Conservation (phyloP, 2,888 invertebrate genomes). For the Eupithecia tripunctaria region DNA sequence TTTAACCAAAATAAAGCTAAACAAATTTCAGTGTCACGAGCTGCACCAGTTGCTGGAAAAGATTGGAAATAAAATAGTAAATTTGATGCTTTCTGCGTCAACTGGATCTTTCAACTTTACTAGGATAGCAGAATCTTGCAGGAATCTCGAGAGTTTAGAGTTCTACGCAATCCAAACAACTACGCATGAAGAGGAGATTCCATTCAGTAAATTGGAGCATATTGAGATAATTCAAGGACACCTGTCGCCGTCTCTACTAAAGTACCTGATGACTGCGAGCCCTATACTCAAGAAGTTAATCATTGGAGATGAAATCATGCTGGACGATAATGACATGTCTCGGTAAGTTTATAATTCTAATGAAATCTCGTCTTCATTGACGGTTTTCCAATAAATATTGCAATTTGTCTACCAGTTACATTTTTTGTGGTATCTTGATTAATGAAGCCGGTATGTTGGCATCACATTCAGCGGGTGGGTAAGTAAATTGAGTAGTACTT, state of each 20-base stretch:
- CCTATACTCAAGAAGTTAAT: slow-evolving; percentile 86
- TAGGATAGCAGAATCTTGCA: slow-evolving; percentile 84
- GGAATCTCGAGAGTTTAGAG: slow-evolving; percentile 86
- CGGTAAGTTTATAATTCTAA: slow-evolving; percentile 69
- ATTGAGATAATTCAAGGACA: slow-evolving; percentile 88
- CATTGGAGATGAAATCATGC: slow-evolving; percentile 86
- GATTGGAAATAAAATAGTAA: slow-evolving; percentile 81
- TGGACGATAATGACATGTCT: slow-evolving; percentile 87
- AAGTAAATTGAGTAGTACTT: too few species aligned
- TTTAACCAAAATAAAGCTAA: slow-evolving; percentile 85
- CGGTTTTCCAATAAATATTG: not conserved
- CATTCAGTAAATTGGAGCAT: slow-evolving; percentile 86
- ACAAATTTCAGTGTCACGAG: slow-evolving; percentile 86
- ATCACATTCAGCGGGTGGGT: not conserved
- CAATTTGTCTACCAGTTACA: not conserved
- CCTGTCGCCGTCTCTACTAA: slow-evolving; percentile 82
- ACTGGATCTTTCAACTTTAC: slow-evolving; percentile 85
- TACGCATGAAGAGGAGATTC: slow-evolving; percentile 81
- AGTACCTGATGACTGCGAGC: slow-evolving; percentile 85
- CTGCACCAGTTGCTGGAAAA: slow-evolving; percentile 83
- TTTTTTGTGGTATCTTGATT: not conserved
- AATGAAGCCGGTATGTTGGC: not conserved
- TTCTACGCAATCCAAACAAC: slow-evolving; percentile 87
- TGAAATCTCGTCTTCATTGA: not conserved
- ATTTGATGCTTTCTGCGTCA: slow-evolving; percentile 85